Base-by-base conservation (phyloP, 2,888 invertebrate species). In the Argynnis bischoffii region DNA sequence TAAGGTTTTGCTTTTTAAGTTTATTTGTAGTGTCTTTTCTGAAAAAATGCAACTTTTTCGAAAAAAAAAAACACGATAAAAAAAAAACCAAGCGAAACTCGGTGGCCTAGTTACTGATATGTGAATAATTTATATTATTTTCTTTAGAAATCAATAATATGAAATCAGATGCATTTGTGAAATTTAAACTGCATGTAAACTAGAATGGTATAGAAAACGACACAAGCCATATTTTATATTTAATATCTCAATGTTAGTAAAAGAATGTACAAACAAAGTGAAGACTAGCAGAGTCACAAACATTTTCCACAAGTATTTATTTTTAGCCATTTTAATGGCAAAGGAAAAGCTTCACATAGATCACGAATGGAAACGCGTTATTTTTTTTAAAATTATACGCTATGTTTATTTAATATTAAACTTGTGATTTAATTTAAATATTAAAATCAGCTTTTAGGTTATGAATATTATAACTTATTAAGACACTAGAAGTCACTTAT, bases 261-360 rank as follows among this genome's bases (percentile, higher is more conserved):
- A 41, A 56, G 41, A 41, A 56, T 1, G 35, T 18, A 26, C 47
- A 48, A 57, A 48, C n/a, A 59, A 41, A 41, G 35, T 11, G 11
- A 41, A 41, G 11, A 11, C 35, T 35, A 41, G 26, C 26, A 57
- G 46, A 31, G 14, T 60, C 60, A 0, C 60, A n/a, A 51, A 15
- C 13, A 48, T 48, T 61, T 31, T 61, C 60, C 60, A 15, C 50
- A 50, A 61, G 60, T 61, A 61, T 61, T 61, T 61, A 61, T 51
- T 60, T 60, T 60, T 60, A n/a, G 60, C 35, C 16, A 50, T 60
- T 61, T 61, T 50, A 61, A 51, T 61, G 16, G 50, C 50, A 51
- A 50, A 48, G 35, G 50, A 35, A 61, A 61, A 3, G 50, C 50
- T 51, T 26, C 15, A 61, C 57, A 59, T 48, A 59, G 57, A 59